phyloP scores from a whole-genome alignment of 2,888 invertebrate species.

The Oxycera nigricornis region DNA sequence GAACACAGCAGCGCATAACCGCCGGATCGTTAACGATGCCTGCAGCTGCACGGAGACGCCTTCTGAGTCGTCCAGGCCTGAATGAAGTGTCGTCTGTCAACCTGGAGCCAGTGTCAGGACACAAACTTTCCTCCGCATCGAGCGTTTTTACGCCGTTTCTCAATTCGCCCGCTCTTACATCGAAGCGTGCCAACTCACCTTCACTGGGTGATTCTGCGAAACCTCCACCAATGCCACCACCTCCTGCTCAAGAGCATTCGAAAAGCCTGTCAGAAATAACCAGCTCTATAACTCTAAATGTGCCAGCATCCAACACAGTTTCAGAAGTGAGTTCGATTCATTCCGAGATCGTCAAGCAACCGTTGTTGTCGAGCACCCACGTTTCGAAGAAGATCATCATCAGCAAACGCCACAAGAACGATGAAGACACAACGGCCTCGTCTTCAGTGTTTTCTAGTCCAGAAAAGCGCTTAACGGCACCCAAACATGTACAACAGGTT shows the following conservation, averaged over 20 bases:
- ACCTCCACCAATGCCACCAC: not conserved
- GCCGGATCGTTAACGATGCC: not conserved
- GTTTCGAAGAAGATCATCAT: not conserved
- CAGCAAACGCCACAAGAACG: constrained; percentile 9
- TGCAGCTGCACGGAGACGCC: not conserved
- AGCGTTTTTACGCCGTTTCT: constrained; percentile 8
- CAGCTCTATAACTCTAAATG: constrained; percentile 52
- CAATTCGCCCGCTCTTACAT: not conserved
- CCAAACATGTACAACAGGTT: too few species aligned
- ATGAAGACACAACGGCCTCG: constrained; percentile 53
- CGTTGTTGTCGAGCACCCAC: not conserved
- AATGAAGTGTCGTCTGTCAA: constrained; percentile 20
- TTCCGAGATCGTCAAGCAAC: constrained; percentile 40
- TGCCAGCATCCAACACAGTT: constrained; percentile 51
- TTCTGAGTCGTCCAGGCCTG: not conserved
- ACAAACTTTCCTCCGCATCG: constrained; percentile 21
- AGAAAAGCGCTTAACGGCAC: constrained; percentile 46
- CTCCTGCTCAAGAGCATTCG: not conserved
- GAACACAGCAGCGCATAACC: not conserved
- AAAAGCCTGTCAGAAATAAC: constrained; percentile 50
- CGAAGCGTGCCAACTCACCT: not conserved
- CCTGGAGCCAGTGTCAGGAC: not conserved
- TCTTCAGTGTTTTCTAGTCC: constrained; percentile 54
- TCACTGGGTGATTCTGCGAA: too few species aligned
- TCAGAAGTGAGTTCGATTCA: constrained; percentile 51